phyloP scores from a whole-genome alignment of 2,113 vertebrate species.

The Python bivittatus region DNA sequence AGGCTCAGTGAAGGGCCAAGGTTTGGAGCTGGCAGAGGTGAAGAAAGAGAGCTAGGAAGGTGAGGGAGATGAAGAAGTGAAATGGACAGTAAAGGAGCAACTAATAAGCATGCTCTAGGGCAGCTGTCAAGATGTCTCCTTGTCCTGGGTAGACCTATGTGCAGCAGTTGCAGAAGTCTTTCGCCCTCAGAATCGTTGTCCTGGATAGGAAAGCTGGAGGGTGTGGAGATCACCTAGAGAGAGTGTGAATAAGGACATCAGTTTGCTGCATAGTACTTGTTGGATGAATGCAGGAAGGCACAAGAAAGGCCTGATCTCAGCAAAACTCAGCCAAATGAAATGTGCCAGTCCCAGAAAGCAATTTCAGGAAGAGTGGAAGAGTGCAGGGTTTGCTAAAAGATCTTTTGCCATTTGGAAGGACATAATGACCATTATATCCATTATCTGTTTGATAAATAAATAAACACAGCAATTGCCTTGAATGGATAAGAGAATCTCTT shows the following conservation, averaged over 20 bases:
- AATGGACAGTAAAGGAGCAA: slow-evolving; percentile 56
- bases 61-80: slow-evolving; percentile 42
- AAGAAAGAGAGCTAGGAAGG: slow-evolving; percentile 40
- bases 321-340: not conserved
- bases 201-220: slow-evolving; percentile 13
- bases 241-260: not conserved
- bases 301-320: not conserved
- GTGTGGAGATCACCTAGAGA: not conserved
- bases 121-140: slow-evolving; percentile 67
- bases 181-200: slow-evolving; percentile 1
- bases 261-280: not conserved
- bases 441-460: not conserved
- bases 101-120: slow-evolving; percentile 64
- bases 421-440: not conserved
- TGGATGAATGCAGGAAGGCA: not conserved
- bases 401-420: not conserved
- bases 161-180: not conserved
- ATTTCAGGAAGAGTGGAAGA: not conserved
- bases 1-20: slow-evolving; percentile 53
- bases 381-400: not conserved
- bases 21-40: slow-evolving; percentile 16
- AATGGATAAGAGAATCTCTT: slow-evolving; percentile 43
- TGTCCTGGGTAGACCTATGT: slow-evolving; percentile 16
- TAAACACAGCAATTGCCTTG: not conserved
- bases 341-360: not conserved